Evolutionary conservation across 92 coral and sea anemone species (phyloP).

Genomic region (Epizoanthus fatuus): DNA sequence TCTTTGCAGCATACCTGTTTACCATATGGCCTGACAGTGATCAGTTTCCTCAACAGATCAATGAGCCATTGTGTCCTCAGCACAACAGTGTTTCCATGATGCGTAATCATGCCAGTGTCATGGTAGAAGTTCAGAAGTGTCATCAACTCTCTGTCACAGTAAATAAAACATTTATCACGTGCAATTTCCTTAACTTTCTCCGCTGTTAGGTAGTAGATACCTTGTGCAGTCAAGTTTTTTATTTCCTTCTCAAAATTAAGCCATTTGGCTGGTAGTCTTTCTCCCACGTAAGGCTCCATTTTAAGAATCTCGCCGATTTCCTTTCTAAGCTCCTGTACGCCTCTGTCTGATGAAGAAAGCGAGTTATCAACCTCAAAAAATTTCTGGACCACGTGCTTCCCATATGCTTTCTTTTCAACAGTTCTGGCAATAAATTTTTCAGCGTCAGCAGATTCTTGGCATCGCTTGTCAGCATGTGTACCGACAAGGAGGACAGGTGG

Average conservation of each 20-base stretch:
- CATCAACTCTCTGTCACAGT: slow-evolving; percentile 39
- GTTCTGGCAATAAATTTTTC: slow-evolving; percentile 22
- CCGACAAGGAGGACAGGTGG: slow-evolving; percentile 68
- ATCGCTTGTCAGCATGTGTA: slow-evolving; percentile 54
- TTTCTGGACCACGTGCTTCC: slow-evolving; percentile 44
- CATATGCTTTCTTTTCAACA: slow-evolving; percentile 44
- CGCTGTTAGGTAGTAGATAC: slow-evolving; percentile 32
- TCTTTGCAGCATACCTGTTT: slow-evolving; percentile 48
- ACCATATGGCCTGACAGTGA: slow-evolving; percentile 52
- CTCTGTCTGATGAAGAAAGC: slow-evolving; percentile 47
- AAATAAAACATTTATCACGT: slow-evolving; percentile 46
- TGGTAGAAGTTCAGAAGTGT: slow-evolving; percentile 61
- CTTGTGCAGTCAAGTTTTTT: slow-evolving; percentile 34
- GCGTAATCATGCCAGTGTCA: slow-evolving; percentile 53
- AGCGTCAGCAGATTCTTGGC: background rate
- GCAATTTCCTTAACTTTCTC: slow-evolving; percentile 53
- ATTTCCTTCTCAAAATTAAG: slow-evolving; percentile 61
- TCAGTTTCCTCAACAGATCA: slow-evolving; percentile 61
- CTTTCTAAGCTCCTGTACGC: slow-evolving; percentile 18
- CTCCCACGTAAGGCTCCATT: slow-evolving; percentile 29
- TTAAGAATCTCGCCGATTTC: slow-evolving; percentile 38
- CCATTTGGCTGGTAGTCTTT: slow-evolving; percentile 64
- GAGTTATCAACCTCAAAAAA: slow-evolving; percentile 62
- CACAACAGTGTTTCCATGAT: slow-evolving; percentile 55
- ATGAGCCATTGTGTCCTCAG: slow-evolving; percentile 62